Evolutionary conservation across 2,113 vertebrate genomes (phyloP).

Genomic region (Spermophilus dauricus): DNA sequence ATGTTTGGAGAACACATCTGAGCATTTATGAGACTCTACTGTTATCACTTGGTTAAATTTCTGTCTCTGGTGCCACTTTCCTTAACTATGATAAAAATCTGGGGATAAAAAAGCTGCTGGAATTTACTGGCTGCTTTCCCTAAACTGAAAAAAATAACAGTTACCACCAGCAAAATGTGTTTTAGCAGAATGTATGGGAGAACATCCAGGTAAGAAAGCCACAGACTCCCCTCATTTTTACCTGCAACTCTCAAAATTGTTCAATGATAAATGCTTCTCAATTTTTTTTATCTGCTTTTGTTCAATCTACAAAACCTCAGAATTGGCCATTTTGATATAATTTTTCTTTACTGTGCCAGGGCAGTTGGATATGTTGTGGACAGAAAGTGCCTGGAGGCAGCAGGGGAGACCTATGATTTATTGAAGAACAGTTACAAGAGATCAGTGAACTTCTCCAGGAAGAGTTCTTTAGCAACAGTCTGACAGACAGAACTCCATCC

Average conservation of each 20-base stretch:
- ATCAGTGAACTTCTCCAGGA: too few species aligned
- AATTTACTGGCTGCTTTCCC: not conserved
- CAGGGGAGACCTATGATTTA: too few species aligned
- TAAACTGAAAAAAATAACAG: not conserved
- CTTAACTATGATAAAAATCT: not conserved
- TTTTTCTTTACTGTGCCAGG: too few species aligned
- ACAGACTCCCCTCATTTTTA: not conserved
- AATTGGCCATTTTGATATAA: not conserved
- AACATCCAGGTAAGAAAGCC: not conserved
- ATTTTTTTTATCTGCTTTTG: not conserved
- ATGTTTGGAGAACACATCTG: too few species aligned
- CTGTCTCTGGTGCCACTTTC: not conserved
- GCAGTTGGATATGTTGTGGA: too few species aligned
- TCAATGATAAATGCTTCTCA: not conserved
- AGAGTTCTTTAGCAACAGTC: too few species aligned
- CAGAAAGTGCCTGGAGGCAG: too few species aligned
- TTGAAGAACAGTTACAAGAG: too few species aligned
- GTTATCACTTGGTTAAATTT: not conserved
- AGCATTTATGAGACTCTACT: not conserved
- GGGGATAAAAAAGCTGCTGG: not conserved
- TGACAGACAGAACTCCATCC: too few species aligned
- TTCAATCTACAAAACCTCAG: not conserved
- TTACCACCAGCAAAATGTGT: not conserved
- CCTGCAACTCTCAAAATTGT: not conserved
- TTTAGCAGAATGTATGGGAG: not conserved